Conservation (phyloP, 2,113 vertebrate species). For the Stegastes partitus region DNA sequence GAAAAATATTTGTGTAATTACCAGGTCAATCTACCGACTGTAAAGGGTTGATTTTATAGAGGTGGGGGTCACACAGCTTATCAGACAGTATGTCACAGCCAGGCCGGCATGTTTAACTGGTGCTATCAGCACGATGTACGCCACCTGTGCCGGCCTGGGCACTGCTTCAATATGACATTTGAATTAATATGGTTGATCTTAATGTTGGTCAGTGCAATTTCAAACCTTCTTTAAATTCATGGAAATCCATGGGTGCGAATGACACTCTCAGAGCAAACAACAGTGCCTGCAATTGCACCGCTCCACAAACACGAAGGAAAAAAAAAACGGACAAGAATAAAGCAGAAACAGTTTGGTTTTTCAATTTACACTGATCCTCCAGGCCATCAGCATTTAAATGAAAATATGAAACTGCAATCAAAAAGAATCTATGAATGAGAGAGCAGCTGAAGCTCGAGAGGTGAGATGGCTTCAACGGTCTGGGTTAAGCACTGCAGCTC, state of each 20-base stretch:
- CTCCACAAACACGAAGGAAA: slow-evolving; percentile 48
- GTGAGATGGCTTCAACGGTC: slow-evolving; percentile 24
- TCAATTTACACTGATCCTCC: slow-evolving; percentile 68
- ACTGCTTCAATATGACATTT: slow-evolving; percentile 53
- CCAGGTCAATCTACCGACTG: slow-evolving; percentile 11
- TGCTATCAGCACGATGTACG: slow-evolving; percentile 29
- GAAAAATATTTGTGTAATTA: slow-evolving; percentile 28
- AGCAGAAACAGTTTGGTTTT: slow-evolving; percentile 68
- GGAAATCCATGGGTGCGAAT: slow-evolving; percentile 64
- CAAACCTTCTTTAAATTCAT: slow-evolving; percentile 83
- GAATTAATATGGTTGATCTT: slow-evolving; percentile 71
- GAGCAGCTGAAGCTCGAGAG: slow-evolving; percentile 39
- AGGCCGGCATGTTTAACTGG: slow-evolving; percentile 14
- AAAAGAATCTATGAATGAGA: slow-evolving; percentile 62
- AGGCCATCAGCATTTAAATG: slow-evolving; percentile 85
- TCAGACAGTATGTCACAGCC: slow-evolving; percentile 7
- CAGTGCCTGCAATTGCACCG: slow-evolving; percentile 52
- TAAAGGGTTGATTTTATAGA: slow-evolving; percentile 11
- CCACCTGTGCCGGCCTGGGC: background rate
- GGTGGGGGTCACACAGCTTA: background rate
- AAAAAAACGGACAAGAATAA: slow-evolving; percentile 22
- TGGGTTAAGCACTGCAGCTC: slow-evolving; percentile 7
- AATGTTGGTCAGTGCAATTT: slow-evolving; percentile 63
- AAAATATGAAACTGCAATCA: slow-evolving; percentile 80
- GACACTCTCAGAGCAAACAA: slow-evolving; percentile 70